Evolutionary conservation across 2,113 vertebrate genomes (phyloP), one percentile per base, ranked within the genome.

Genomic region (Oxygymnocypris stewartii): DNA sequence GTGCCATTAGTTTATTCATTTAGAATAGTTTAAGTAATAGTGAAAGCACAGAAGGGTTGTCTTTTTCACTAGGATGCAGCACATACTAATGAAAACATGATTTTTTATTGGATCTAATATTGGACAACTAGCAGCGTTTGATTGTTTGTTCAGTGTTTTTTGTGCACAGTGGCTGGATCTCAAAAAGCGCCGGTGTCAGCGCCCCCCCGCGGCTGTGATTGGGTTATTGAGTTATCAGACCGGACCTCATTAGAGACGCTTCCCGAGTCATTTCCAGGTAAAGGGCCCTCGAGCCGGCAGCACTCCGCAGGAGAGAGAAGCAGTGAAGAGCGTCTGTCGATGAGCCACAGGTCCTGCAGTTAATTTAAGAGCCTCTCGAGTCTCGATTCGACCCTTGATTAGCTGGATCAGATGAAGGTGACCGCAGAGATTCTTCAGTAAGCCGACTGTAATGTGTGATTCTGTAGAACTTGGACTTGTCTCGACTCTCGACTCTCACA

Each of bases 261-360:
- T 91, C 88, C 88, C 80, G 74, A 90, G 90, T 57, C 82, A 74
- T 91, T 88, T 93, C 88, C 89, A 92, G 88, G 90, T 92, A 88
- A 88, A 76, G 16, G n/a, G 25, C 35, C 63, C 71, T 85, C 35
- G 31, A 47, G 35, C 4, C 9, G 5, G 9, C 84, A 40, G 59
- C 12, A 4, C 42, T 73, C 35, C 9, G 35, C 51, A 20, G 51
- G 16, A 6, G 18, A 54, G 16, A 18, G 6, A 6, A 6, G 18
- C 51, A 1, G 51, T 54, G 77, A 23, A 77, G 51, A 18, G 75
- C 18, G 4, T 23, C 49, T 79, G 51, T 79, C 35, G 35, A 79
- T 40, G 47, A 44, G 47, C 11, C 47, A 49, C 47, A 13, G 77
- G 35, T 61, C 35, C 77, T 42, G 78, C 54, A 3, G 28, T 59